Percentiles rank a stretch among this genome's conserved stretches.
Conservation (phyloP, 2,888 invertebrate genomes). For the Harmothoe impar region DNA sequence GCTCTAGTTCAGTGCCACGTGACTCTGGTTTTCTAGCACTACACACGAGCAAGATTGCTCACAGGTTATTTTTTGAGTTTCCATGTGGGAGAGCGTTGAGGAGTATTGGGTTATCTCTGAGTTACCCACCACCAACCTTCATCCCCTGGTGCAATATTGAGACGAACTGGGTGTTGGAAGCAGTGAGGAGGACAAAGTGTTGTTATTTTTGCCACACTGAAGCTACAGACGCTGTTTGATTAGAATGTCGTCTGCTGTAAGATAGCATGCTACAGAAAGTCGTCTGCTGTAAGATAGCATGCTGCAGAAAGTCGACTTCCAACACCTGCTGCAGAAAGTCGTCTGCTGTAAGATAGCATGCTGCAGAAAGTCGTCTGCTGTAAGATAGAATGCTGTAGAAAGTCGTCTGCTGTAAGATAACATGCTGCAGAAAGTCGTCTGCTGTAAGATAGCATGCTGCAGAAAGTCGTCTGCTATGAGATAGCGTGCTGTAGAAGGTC, state of each 20-base stretch:
- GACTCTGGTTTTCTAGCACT: background rate
- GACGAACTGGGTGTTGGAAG: background rate
- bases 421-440: background rate
- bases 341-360: constrained; percentile 13
- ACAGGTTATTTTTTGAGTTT: constrained; percentile 7
- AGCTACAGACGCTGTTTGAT: background rate
- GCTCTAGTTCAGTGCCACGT: background rate
- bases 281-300: constrained; percentile 10
- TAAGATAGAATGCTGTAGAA: background rate
- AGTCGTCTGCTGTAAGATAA: background rate
- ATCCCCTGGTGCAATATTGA: background rate
- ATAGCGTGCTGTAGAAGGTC: background rate
- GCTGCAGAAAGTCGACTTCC: background rate
- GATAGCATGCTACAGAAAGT: background rate
- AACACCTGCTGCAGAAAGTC: background rate
- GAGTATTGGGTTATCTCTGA: constrained; percentile 35
- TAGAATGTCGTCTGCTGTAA: background rate
- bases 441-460: background rate
- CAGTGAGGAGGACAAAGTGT: background rate
- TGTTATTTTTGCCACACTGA: background rate
- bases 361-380: background rate
- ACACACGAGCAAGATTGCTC: background rate
- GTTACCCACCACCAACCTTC: background rate
- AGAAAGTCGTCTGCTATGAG: background rate
- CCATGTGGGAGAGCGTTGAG: background rate